Conservation (phyloP, 2,888 invertebrate species). For the Smittia aterrima region DNA sequence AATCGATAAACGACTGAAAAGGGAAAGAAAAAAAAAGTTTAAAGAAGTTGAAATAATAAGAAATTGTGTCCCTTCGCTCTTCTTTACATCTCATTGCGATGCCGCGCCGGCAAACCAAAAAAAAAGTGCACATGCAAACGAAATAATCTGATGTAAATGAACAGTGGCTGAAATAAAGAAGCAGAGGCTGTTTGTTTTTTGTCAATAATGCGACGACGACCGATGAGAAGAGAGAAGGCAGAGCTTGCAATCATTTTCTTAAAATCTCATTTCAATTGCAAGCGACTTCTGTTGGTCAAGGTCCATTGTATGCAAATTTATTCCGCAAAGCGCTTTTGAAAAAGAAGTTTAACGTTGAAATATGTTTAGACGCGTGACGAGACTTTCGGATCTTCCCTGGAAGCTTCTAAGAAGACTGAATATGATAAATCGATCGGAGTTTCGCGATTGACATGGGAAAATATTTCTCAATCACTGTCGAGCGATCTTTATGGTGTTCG, state of each 20-base stretch:
- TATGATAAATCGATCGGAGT: neutral
- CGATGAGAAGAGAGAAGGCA: neutral
- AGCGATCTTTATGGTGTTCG: neutral
- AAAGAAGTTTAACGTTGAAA: no score
- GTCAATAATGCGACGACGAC: slow-evolving; percentile 4
- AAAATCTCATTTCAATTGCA: slow-evolving; percentile 13
- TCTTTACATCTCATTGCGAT: slow-evolving; percentile 14
- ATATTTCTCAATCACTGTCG: neutral
- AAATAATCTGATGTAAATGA: slow-evolving; percentile 13
- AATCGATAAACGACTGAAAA: slow-evolving; percentile 12
- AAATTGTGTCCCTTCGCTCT: slow-evolving; percentile 18
- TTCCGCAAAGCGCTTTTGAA: neutral
- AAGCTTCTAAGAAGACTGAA: no score
- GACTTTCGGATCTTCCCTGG: no score
- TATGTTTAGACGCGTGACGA: no score
- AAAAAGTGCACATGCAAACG: neutral
- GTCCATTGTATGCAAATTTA: slow-evolving; percentile 31
- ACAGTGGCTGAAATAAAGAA: neutral
- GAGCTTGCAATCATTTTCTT: neutral
- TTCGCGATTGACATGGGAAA: slow-evolving; percentile 15
- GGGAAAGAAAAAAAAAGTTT: neutral
- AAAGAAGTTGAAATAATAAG: slow-evolving; percentile 12
- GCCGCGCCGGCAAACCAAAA: neutral
- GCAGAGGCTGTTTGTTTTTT: slow-evolving; percentile 16
- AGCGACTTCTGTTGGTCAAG: slow-evolving; percentile 30